phyloP scores from a whole-genome alignment of 2,113 vertebrate species.

The Corythornis madagascariensis region DNA sequence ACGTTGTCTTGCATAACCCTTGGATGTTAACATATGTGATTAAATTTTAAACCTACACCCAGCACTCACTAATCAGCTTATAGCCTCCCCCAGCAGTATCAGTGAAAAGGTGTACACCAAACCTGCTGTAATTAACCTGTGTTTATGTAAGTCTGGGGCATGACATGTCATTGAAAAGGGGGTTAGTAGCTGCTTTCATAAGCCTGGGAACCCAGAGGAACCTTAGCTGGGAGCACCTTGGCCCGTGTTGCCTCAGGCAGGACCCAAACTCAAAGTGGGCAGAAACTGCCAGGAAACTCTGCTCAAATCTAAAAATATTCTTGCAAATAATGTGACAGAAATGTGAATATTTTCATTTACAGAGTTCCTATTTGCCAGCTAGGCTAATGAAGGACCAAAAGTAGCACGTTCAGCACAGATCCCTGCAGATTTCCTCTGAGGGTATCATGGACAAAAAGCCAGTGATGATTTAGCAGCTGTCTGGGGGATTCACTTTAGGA shows the following conservation, averaged over 20 bases:
- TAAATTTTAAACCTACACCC: constrained; percentile 5
- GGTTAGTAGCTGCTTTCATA: background rate
- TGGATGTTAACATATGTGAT: background rate
- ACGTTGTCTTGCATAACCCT: background rate
- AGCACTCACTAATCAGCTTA: background rate
- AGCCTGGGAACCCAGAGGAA: background rate
- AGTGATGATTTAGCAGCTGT: background rate
- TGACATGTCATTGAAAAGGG: background rate
- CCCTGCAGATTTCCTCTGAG: background rate
- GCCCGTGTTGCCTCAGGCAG: background rate
- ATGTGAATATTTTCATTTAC: background rate
- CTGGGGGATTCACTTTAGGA: background rate
- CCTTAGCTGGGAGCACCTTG: background rate
- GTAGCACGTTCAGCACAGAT: background rate
- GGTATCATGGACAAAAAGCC: background rate
- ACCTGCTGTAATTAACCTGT: background rate
- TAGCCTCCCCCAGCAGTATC: background rate
- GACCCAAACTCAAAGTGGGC: background rate
- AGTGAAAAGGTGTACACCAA: background rate
- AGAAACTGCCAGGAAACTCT: background rate
- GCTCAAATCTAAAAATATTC: background rate
- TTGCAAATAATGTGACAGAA: background rate
- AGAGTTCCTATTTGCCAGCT: background rate
- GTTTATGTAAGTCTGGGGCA: background rate
- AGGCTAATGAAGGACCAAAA: fast-evolving